These are phyloP conservation scores for Drosophila nigricruria DNA, from an alignment of 2,888 invertebrate species.

Conservation along the genomic window DNA sequence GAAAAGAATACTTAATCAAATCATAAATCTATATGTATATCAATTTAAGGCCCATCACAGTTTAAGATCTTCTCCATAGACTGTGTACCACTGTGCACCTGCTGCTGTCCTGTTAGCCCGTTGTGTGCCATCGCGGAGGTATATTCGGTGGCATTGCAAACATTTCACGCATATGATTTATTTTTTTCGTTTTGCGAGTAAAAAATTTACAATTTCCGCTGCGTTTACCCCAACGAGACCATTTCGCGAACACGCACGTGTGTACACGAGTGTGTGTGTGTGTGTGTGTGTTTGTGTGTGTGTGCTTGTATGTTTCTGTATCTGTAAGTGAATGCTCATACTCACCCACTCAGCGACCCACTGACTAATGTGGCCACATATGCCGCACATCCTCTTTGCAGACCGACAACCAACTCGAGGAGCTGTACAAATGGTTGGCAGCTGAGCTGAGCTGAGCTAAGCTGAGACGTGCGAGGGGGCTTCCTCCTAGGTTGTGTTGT, in stretches of 20 bases:
- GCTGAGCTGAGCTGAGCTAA: background rate
- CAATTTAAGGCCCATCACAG: background rate
- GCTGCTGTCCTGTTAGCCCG: constrained; percentile 40
- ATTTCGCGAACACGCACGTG: constrained; percentile 50
- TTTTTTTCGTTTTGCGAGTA: constrained; percentile 57
- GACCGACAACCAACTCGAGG: constrained; percentile 14
- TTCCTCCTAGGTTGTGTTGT: constrained; percentile 8
- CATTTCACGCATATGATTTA: constrained; percentile 70
- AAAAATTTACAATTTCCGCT: constrained; percentile 70
- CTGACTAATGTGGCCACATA: constrained; percentile 64
- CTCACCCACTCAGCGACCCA: constrained; percentile 50
- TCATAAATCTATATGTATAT: no score
- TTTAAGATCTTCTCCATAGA: background rate
- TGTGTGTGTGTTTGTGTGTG: constrained; percentile 14
- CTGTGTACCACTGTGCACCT: constrained; percentile 47
- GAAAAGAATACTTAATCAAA: background rate
- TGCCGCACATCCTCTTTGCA: constrained; percentile 48
- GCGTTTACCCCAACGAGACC: constrained; percentile 59
- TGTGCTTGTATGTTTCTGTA: constrained; percentile 14
- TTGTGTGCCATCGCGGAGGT: constrained; percentile 7
- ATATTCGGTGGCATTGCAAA: constrained; percentile 46
- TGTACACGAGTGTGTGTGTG: constrained; percentile 1
- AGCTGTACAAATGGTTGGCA: background rate
- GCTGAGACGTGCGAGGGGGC: constrained; percentile 2
- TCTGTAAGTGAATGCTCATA: constrained; percentile 36